Evolutionary conservation across 2,113 vertebrate genomes (phyloP).

Genomic region (Prietella phreatophila): DNA sequence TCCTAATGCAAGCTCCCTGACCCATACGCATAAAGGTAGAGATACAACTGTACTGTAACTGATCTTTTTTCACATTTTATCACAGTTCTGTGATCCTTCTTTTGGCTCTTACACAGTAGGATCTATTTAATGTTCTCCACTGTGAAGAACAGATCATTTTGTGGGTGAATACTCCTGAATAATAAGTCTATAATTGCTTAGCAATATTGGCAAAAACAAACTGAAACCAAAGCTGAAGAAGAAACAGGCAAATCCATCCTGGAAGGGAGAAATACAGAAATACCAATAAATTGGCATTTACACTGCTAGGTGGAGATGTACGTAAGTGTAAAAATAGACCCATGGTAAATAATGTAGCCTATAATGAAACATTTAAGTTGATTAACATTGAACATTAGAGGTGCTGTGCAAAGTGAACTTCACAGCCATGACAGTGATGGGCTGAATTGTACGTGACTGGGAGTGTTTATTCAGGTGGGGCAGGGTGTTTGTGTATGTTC

Average conservation of each 20-base stretch:
- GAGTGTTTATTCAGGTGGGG: conserved; percentile 3
- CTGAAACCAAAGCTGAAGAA: neutral
- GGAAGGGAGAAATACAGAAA: neutral
- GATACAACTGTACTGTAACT: neutral
- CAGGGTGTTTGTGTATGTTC: neutral
- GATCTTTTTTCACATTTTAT: neutral
- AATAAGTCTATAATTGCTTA: neutral
- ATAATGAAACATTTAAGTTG: neutral
- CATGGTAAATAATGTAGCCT: neutral
- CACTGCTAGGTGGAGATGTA: neutral
- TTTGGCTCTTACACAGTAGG: conserved; percentile 3
- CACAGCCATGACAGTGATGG: neutral
- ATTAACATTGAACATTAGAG: neutral
- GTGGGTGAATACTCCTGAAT: neutral
- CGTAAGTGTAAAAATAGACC: neutral
- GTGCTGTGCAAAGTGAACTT: neutral
- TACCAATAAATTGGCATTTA: neutral
- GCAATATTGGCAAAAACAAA: neutral
- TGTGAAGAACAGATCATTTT: neutral
- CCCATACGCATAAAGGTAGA: neutral
- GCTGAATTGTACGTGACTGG: neutral
- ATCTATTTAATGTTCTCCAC: neutral
- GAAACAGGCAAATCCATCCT: neutral
- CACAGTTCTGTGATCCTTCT: neutral
- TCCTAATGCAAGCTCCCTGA: conserved; percentile 6